Percentiles rank a stretch among this genome's conserved stretches.
Conservation (phyloP, 2,797 vertebrate genomes). For the Cynodonichthys magdalenae region DNA sequence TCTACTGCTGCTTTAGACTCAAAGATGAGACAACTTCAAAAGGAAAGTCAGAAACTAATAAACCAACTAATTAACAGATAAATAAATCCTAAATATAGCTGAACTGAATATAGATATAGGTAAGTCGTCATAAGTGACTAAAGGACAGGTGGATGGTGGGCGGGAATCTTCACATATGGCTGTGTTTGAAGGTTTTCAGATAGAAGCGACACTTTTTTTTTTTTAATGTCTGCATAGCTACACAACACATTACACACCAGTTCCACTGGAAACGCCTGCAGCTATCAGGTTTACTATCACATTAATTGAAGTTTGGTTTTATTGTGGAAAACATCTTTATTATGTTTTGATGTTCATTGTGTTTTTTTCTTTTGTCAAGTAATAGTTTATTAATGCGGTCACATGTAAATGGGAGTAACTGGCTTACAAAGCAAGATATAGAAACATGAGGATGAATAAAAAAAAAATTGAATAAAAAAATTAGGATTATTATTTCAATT, state of each 20-base stretch:
- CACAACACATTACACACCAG: neutral
- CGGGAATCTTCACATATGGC: conserved; percentile 7
- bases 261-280: too few species aligned
- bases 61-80: neutral
- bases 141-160: conserved; percentile 1
- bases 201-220: neutral
- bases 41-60: neutral
- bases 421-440: too few species aligned
- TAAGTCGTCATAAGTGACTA: neutral
- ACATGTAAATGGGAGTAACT: too few species aligned
- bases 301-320: too few species aligned
- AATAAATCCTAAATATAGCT: conserved; percentile 10
- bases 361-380: too few species aligned
- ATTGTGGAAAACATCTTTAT: too few species aligned
- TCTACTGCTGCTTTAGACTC: neutral
- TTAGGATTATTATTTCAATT: too few species aligned
- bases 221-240: neutral
- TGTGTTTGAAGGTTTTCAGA: conserved; percentile 14
- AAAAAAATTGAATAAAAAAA: too few species aligned
- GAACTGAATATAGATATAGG: neutral
- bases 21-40: neutral
- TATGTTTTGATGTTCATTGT: too few species aligned
- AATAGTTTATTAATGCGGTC: too few species aligned
- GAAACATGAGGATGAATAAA: too few species aligned
- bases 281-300: too few species aligned